Evolutionary conservation across 2,113 vertebrate genomes (phyloP).

Genomic region (cattle (Bos taurus)): DNA sequence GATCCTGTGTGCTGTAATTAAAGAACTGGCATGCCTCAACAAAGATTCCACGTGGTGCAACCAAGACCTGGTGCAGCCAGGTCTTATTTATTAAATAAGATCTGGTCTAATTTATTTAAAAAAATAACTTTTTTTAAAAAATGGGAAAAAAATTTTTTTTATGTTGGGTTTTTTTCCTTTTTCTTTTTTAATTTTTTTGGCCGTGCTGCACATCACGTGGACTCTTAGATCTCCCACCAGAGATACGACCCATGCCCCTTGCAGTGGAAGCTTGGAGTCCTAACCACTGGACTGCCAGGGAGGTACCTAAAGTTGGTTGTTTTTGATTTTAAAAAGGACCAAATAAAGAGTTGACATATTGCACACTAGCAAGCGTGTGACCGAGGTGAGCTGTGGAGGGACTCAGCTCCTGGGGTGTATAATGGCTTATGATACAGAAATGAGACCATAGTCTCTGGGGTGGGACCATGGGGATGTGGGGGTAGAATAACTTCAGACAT

Average conservation of each 20-base stretch:
- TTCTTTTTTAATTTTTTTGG: background rate
- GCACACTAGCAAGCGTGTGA: background rate
- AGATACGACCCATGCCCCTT: background rate
- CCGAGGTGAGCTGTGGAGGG: background rate
- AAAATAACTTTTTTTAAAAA: background rate
- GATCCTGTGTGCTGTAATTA: background rate
- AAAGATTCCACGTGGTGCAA: background rate
- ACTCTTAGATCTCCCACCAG: background rate
- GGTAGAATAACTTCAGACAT: background rate
- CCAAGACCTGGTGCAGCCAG: background rate
- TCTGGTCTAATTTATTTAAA: background rate
- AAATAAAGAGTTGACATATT: background rate
- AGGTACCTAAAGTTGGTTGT: background rate
- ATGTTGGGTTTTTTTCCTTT: background rate
- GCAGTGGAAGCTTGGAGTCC: background rate
- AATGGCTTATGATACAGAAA: background rate
- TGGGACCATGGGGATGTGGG: background rate
- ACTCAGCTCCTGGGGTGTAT: background rate
- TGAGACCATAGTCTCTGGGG: background rate
- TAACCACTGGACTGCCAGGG: background rate
- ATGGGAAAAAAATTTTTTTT: background rate
- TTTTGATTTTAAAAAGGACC: background rate
- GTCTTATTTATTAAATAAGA: background rate
- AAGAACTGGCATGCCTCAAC: background rate
- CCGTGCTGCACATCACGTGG: fast-evolving